A percentile compares a stretch with the other conserved stretches of the same genome.
Evolutionary conservation across 2,113 vertebrate genomes (phyloP).

Genomic region (Carollia perspicillata): DNA sequence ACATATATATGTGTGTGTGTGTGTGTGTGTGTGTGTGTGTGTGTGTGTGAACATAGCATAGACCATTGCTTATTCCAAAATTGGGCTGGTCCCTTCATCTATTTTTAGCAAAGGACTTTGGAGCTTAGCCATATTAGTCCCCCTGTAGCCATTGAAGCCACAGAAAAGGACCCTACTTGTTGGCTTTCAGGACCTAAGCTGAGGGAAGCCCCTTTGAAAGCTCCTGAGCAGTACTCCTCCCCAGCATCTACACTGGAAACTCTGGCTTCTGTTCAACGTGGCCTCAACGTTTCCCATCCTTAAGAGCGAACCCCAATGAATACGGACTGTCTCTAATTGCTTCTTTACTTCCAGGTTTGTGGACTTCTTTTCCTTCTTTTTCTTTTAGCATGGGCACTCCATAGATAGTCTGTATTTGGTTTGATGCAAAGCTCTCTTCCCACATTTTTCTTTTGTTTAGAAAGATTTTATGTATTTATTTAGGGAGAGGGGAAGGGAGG

Average conservation of each 20-base stretch:
- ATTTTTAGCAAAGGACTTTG: slow-evolving; percentile 65
- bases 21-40: too few relatives aligned
- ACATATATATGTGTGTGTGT: too few relatives aligned
- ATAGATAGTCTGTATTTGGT: not conserved
- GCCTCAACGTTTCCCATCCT: not conserved
- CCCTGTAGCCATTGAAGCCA: not conserved
- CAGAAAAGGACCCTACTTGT: slow-evolving; percentile 43
- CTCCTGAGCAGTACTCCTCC: not conserved
- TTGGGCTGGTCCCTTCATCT: slow-evolving; percentile 28
- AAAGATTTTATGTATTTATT: too few relatives aligned
- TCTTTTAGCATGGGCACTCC: not conserved
- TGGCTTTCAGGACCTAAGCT: slow-evolving; percentile 11
- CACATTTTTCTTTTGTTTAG: not conserved
- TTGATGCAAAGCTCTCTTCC: not conserved
- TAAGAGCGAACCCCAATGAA: not conserved
- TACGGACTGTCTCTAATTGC: not conserved
- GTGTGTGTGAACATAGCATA: not conserved
- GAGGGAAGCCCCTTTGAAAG: not conserved
- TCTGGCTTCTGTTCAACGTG: not conserved
- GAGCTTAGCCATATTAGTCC: slow-evolving; percentile 16
- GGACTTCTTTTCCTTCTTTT: not conserved
- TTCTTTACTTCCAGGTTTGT: not conserved
- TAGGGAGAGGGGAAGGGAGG: too few relatives aligned
- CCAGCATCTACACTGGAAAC: not conserved
- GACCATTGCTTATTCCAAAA: slow-evolving; percentile 43